These are phyloP conservation scores for Palloptera scutellata DNA, from an alignment of 2,888 invertebrate genomes.

Conservation along the genomic window DNA sequence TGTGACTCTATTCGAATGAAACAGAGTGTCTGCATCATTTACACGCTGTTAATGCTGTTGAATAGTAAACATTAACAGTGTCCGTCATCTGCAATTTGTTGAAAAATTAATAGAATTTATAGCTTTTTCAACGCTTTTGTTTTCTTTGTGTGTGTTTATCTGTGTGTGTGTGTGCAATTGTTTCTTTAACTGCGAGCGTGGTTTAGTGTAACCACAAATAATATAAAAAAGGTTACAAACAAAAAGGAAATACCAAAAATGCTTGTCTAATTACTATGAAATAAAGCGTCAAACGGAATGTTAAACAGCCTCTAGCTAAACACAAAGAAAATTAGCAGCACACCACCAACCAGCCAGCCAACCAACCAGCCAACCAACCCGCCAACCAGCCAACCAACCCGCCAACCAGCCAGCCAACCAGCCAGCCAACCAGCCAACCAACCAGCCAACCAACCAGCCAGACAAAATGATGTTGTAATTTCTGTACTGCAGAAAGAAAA, in stretches of 20 bases:
- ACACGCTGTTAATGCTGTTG: background rate
- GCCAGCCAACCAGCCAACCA: background rate
- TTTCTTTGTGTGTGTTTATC: background rate
- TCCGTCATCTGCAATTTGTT: slow-evolving; percentile 14
- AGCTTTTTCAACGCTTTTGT: background rate
- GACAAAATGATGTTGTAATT: slow-evolving; percentile 5
- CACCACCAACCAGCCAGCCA: background rate
- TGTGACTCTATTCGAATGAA: too few relatives aligned
- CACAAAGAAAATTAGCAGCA: background rate
- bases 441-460: background rate
- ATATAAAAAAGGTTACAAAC: too few relatives aligned
- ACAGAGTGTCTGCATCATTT: background rate
- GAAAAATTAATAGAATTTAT: slow-evolving; percentile 13
- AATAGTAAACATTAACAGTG: background rate
- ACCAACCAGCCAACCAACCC: background rate
- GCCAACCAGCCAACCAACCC: too few relatives aligned
- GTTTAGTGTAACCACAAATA: too few relatives aligned
- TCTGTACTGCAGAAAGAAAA: background rate
- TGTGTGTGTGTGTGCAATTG: too few relatives aligned
- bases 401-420: background rate
- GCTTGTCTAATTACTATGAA: slow-evolving; percentile 5
- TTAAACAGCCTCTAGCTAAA: slow-evolving; percentile 15
- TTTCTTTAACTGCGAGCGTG: too few relatives aligned
- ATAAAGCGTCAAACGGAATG: slow-evolving; percentile 27
- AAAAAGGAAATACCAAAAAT: background rate